Evolutionary conservation across 1,140 invertebrate species (phyloP), one percentile per base, ranked within the genome.

Genomic region (Leucophenga varia): DNA sequence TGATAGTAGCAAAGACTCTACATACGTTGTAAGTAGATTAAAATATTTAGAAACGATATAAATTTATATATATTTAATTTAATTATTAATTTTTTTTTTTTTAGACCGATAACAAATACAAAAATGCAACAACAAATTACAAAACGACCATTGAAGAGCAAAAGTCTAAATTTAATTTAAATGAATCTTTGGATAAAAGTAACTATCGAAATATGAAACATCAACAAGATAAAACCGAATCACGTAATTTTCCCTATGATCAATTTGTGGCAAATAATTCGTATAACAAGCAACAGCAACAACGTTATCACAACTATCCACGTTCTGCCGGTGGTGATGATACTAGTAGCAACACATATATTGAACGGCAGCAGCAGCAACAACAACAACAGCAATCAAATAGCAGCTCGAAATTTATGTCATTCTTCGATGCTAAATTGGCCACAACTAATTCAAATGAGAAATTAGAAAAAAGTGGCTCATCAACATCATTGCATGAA

Each of bases 341-440:
- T n/a, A n/a, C 31, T 6, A 4, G 6, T n/a, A n/a, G n/a, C n/a
- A n/a, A n/a, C 13, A n/a, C 13, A n/a, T 13, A 34, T n/a, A 4
- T 14, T 34, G 13, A 34, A 2, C 38, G 5, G 7, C 49, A 53
- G 10, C 36, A 32, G 14, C 48, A 39, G 7, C 35, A 30, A 6
- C 43, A 54, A 25, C 30, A 37, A 17, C 32, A n/a, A 7, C 31
- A 44, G 2, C 46, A 49, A 12, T 34, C 54, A 44, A 36, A 5
- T 22, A 60, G 52, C 32, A 67, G 63, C 35, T 72, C 69, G 3
- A 65, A 72, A 51, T 72, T 72, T 14, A 61, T 72, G 60, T 51
- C 69, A 21, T 72, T 72, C 25, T 72, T 72, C 43, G 35, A 16
- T 18, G 52, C 32, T 2, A 19, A 22, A 18, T 12, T 19, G 5